Base-by-base conservation (phyloP, 2,797 vertebrate genomes). In the Galago senegalensis region DNA sequence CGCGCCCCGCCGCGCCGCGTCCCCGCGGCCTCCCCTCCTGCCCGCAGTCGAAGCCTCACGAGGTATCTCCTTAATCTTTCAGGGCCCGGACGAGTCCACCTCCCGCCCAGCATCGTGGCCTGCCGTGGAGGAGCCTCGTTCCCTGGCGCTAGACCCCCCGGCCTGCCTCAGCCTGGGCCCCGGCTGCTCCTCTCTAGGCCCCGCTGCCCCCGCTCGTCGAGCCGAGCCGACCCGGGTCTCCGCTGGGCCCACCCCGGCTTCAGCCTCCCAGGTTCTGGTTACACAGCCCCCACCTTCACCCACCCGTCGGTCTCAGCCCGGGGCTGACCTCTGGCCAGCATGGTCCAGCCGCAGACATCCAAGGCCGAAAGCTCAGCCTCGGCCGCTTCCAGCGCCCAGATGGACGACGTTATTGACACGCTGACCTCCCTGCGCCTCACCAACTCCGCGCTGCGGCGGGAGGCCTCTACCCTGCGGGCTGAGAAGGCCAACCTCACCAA, bases 371-470 rank as follows among this genome's bases (percentile, higher is more conserved):
- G 53, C 83, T 9, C 96, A 0, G 89, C 88, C 23, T 4, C 96
- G 0, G 93, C 93, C 0, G 17, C 96, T 5, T 1, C 86, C 0
- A 25, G 0, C 4, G 92, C 93, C 40, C 97, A 23, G 4, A 27
- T 96, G 95, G 97, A 97, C 8, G 96, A 96, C 21, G 97, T 96
- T 31, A 91, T 97, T 1, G 97, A 98, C 94, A 98, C 97, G 31
- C 77, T 97, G 93, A 97, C 97, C 87, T 97, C 97, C 1, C 89
- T 97, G 96, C 97, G 97, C 77, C 97, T 98, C 83, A 98, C 97
- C 95, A 98, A 98, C 89, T 98, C 97, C 0, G 97, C 96, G 25
- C 93, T 98, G 61, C 17, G 97, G 89, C 95, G 97, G 20, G 97
- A 98, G 96, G 97, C 97, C 21, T 98, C 96, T 11, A 97, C 97